Conservation (phyloP, 2,113 vertebrate species). For the Cyprinus carpio region DNA sequence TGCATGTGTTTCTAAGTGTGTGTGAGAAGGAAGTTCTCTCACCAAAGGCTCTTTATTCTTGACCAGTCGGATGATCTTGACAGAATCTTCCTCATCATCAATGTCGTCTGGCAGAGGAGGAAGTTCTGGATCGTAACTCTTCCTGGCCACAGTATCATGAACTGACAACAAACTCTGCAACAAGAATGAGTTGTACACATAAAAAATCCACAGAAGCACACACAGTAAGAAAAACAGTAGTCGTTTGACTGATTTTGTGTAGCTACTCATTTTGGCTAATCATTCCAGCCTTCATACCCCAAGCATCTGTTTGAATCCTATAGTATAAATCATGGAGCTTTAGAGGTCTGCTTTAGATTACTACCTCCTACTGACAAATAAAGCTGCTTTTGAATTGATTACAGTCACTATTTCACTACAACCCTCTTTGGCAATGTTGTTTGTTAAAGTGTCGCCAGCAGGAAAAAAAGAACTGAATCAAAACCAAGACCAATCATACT, state of each 20-base stretch:
- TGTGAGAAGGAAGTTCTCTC: slow-evolving; percentile 54
- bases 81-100: slow-evolving; percentile 91
- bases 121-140: slow-evolving; percentile 89
- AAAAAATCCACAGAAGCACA: slow-evolving; percentile 15
- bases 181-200: slow-evolving; percentile 50
- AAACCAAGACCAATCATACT: slow-evolving; percentile 17
- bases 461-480: not conserved
- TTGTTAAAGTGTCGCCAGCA: slow-evolving; percentile 21
- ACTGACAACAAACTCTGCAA: slow-evolving; percentile 88
- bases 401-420: slow-evolving; percentile 42
- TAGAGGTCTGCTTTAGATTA: slow-evolving; percentile 45
- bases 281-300: slow-evolving; percentile 33
- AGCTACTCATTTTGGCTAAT: slow-evolving; percentile 46
- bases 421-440: slow-evolving; percentile 45
- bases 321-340: slow-evolving; percentile 39
- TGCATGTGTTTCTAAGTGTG: slow-evolving; percentile 32
- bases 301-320: slow-evolving; percentile 42
- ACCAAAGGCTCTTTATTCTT: slow-evolving; percentile 89
- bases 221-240: slow-evolving; percentile 39
- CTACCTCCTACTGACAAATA: slow-evolving; percentile 54
- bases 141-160: slow-evolving; percentile 88
- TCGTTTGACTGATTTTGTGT: slow-evolving; percentile 50
- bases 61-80: slow-evolving; percentile 90
- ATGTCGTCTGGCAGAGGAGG: slow-evolving; percentile 92
- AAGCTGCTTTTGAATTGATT: slow-evolving; percentile 50